phyloP scores from a whole-genome alignment of 2,113 vertebrate species.

The Zosterops japonicus region DNA sequence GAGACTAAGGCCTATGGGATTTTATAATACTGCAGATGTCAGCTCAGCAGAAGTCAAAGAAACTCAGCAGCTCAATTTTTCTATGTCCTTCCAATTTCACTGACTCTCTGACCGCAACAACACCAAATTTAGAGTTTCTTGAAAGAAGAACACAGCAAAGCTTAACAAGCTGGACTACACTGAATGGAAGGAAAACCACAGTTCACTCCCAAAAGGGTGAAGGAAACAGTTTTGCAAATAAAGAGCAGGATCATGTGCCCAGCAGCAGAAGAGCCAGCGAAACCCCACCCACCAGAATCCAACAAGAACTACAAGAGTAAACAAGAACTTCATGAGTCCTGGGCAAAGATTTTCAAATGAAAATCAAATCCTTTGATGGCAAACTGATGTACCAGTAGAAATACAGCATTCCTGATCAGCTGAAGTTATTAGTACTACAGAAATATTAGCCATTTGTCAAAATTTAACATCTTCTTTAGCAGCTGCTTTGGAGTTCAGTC shows the following conservation, averaged over 20 bases:
- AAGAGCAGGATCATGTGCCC: background rate
- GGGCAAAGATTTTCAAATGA: background rate
- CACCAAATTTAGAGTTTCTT: background rate
- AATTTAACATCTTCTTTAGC: background rate
- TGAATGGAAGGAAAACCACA: background rate
- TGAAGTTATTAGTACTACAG: background rate
- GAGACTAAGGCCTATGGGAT: background rate
- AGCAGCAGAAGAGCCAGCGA: background rate
- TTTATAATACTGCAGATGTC: background rate
- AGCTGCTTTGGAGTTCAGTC: background rate
- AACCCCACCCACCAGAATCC: background rate
- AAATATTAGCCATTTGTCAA: background rate
- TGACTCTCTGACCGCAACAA: background rate
- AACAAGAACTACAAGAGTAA: background rate
- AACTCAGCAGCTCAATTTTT: background rate
- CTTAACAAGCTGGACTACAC: background rate
- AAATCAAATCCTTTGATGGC: background rate
- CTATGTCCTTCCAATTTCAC: background rate
- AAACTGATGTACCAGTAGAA: background rate
- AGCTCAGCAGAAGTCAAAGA: background rate
- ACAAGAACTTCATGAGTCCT: background rate
- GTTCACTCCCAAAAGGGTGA: background rate
- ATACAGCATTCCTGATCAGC: background rate
- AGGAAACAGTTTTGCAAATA: background rate
- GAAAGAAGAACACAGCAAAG: background rate